These are phyloP conservation scores for Pithys albifrons DNA, from an alignment of 2,113 vertebrate species.

Conservation along the genomic window DNA sequence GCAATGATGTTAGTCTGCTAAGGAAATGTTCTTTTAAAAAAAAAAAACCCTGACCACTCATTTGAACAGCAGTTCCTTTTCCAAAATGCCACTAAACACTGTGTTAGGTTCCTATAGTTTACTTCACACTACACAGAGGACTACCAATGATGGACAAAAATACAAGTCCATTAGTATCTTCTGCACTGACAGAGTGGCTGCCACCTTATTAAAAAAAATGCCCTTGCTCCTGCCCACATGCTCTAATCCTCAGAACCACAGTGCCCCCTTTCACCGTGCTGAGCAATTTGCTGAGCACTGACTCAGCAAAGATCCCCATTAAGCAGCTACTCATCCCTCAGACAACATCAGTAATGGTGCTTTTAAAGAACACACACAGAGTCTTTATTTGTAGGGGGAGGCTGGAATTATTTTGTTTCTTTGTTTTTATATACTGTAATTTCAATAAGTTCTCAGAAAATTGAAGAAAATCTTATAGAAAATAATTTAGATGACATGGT, in stretches of 20 bases:
- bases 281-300: not conserved
- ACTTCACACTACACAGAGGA: not conserved
- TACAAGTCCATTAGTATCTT: not conserved
- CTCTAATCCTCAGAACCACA: not conserved
- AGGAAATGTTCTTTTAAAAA: not conserved
- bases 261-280: not conserved
- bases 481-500: not conserved
- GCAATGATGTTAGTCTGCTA: not conserved
- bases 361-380: not conserved
- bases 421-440: not conserved
- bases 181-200: not conserved
- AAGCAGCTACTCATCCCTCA: not conserved
- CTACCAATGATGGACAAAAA: not conserved
- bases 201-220: not conserved
- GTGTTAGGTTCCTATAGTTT: not conserved
- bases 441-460: not conserved
- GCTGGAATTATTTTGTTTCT: too few relatives aligned
- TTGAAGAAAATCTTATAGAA: not conserved
- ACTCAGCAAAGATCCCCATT: conserved; percentile 1
- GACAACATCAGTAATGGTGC: not conserved
- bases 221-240: not conserved
- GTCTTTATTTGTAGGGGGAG: not conserved
- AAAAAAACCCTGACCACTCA: not conserved
- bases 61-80: not conserved
- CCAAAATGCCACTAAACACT: not conserved